These are phyloP conservation scores for Netelia fuscicornis DNA, from an alignment of 2,888 invertebrate genomes.

Conservation along the genomic window DNA sequence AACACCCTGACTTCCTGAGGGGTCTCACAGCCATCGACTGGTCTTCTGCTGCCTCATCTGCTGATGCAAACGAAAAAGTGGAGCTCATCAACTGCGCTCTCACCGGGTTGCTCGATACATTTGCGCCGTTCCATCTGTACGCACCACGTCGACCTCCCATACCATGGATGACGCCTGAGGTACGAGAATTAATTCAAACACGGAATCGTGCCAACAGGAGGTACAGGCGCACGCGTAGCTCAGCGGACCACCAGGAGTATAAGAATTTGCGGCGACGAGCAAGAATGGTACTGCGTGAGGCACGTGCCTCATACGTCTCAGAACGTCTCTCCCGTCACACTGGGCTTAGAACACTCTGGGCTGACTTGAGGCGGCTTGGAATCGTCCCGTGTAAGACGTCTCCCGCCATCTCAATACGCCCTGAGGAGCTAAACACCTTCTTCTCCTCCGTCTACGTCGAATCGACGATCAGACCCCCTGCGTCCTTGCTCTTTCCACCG, in stretches of 20 bases:
- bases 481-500: no score
- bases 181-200: background rate
- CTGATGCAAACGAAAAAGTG: no score
- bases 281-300: background rate
- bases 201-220: background rate
- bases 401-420: no score
- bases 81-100: background rate
- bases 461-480: no score
- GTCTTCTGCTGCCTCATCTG: no score
- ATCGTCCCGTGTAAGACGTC: no score
- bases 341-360: background rate
- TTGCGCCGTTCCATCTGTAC: slow-evolving; percentile 3
- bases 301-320: background rate
- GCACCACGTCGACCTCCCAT: background rate
- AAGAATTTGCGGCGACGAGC: background rate
- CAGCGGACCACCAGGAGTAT: background rate
- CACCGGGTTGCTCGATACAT: background rate
- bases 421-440: no score
- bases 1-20: background rate
- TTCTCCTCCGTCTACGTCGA: no score
- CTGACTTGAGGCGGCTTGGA: no score
- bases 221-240: background rate
- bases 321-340: background rate
- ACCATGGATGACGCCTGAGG: slow-evolving; percentile 11
- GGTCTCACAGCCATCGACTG: background rate